These are phyloP conservation scores for Xiphophorus couchianus DNA, from an alignment of 2,113 vertebrate species.

Conservation along the genomic window DNA sequence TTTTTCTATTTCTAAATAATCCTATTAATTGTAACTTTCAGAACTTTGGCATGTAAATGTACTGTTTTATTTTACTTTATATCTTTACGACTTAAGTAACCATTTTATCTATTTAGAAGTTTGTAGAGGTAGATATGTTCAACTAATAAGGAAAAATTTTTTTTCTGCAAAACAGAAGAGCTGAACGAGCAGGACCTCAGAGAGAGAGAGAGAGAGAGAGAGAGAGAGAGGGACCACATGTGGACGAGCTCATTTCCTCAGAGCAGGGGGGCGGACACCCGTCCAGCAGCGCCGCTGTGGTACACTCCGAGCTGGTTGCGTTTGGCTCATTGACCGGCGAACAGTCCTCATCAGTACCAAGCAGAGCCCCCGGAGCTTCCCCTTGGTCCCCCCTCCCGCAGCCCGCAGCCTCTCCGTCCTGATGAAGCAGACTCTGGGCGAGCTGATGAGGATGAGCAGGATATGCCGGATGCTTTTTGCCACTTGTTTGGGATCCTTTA, in stretches of 20 bases:
- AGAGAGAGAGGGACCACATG: conserved; percentile 7
- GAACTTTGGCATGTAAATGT: too few species aligned
- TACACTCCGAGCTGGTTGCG: conserved; percentile 65
- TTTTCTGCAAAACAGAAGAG: too few species aligned
- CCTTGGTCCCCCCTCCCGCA: conserved; percentile 22
- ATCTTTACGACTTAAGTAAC: too few species aligned
- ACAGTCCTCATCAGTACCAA: conserved; percentile 72
- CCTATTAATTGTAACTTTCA: too few species aligned
- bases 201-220: too few species aligned
- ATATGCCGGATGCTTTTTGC: conserved; percentile 94
- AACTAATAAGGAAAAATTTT: too few species aligned
- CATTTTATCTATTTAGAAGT: too few species aligned
- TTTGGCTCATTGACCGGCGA: conserved; percentile 61
- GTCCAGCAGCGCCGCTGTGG: conserved; percentile 57
- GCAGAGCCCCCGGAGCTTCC: conserved; percentile 52
- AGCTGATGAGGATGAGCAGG: conserved; percentile 95
- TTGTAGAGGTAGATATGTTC: too few species aligned
- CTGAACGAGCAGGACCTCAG: too few species aligned
- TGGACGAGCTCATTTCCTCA: conserved; percentile 59
- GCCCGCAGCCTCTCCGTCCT: conserved; percentile 28
- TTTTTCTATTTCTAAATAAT: too few species aligned
- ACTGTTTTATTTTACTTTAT: too few species aligned
- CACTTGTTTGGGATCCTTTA: conserved; percentile 97
- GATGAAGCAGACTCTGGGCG: conserved; percentile 92
- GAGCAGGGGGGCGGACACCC: conserved; percentile 6